These are phyloP conservation scores for Lineus longissimus DNA, from an alignment of 1,140 invertebrate genomes.

Conservation along the genomic window DNA sequence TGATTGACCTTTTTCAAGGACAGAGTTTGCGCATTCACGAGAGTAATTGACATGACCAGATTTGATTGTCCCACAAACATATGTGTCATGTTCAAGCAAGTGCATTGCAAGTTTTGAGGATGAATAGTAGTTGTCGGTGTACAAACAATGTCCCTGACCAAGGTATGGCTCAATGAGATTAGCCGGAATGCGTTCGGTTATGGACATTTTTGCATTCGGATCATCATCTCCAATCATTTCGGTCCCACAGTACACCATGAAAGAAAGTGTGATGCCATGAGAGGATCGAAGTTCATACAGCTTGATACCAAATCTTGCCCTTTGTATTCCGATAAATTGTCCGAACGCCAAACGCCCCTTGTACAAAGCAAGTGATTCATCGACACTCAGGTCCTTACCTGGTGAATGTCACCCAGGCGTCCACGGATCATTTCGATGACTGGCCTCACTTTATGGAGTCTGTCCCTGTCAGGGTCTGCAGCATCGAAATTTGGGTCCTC, in stretches of 20 bases:
- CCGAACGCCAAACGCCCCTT: not conserved
- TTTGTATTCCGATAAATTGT: not conserved
- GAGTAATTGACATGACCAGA: no score
- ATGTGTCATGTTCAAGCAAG: no score
- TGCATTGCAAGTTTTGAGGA: not conserved
- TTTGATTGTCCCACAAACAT: no score
- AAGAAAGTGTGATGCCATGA: not conserved
- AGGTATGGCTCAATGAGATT: not conserved
- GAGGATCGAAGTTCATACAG: not conserved
- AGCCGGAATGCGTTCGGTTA: not conserved
- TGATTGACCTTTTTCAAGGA: not conserved
- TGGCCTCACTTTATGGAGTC: not conserved
- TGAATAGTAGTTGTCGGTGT: not conserved
- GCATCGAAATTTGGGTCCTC: not conserved
- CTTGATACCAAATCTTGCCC: conserved; percentile 1
- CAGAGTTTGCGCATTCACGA: not conserved
- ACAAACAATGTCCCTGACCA: not conserved
- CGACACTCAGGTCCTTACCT: not conserved
- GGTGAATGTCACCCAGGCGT: not conserved
- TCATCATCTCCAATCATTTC: not conserved
- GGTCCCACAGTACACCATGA: conserved; percentile 1
- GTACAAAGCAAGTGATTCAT: not conserved
- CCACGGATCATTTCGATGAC: not conserved
- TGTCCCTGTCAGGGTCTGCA: not conserved
- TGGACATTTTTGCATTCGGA: not conserved